Percentiles rank a stretch among this genome's conserved stretches.
phyloP scores from a whole-genome alignment of 1,140 invertebrate genomes.

The Trypoxylus dichotomus region DNA sequence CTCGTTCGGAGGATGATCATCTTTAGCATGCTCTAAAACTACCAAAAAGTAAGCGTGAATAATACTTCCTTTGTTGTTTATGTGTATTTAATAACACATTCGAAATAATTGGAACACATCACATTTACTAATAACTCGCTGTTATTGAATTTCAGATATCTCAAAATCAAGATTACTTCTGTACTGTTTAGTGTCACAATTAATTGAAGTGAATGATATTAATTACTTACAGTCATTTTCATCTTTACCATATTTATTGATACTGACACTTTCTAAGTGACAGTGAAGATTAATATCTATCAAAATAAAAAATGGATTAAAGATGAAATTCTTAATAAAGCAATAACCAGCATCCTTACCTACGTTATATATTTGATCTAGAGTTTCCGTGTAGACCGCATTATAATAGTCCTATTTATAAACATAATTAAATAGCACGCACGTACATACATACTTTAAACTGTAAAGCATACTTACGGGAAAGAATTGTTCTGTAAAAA shows the following conservation, averaged over 20 bases:
- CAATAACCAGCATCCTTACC: not conserved
- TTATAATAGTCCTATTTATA: not conserved
- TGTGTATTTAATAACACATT: not conserved
- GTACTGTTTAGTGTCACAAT: too few relatives aligned
- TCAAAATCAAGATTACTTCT: too few relatives aligned
- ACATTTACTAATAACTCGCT: too few relatives aligned
- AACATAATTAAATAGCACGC: not conserved
- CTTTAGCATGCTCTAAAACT: not conserved
- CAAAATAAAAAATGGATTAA: not conserved
- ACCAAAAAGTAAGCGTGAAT: not conserved
- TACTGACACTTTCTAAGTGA: not conserved
- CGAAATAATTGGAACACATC: too few relatives aligned
- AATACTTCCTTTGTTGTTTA: not conserved
- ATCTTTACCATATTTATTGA: not conserved
- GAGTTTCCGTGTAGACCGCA: not conserved
- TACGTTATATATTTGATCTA: slow-evolving; percentile 14
- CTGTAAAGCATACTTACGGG: not conserved
- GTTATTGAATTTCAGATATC: too few relatives aligned
- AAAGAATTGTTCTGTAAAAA: not conserved
- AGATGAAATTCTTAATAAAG: not conserved
- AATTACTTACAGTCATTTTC: not conserved
- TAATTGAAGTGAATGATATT: too few relatives aligned
- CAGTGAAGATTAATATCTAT: not conserved
- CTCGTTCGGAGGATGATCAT: not conserved
- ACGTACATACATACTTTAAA: not conserved